Conservation (phyloP, 2,888 invertebrate genomes). For the Orchestes rusci region DNA sequence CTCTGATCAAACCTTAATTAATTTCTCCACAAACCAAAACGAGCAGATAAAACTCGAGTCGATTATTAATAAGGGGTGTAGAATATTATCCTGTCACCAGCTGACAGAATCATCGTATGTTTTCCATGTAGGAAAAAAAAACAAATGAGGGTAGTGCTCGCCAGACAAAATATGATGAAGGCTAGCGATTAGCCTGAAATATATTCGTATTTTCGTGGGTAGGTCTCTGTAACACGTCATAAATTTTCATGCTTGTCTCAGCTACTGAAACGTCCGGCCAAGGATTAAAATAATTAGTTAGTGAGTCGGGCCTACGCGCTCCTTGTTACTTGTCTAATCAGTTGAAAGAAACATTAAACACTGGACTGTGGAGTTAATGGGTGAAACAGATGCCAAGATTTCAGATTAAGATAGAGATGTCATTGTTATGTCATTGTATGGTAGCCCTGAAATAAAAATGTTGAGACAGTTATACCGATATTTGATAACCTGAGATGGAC, state of each 20-base stretch:
- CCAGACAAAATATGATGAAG: conserved; percentile 20
- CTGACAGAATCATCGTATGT: conserved; percentile 16
- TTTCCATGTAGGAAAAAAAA: conserved; percentile 7
- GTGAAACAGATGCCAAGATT: too few species aligned
- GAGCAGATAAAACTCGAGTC: conserved; percentile 16
- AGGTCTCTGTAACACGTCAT: conserved; percentile 13
- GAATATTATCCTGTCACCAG: conserved; percentile 17
- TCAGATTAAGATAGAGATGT: too few species aligned
- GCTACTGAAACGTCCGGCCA: conserved; percentile 15
- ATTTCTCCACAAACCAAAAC: too few species aligned
- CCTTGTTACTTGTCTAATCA: neutral
- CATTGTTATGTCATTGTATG: too few species aligned
- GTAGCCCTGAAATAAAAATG: too few species aligned
- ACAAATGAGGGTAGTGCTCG: conserved; percentile 15
- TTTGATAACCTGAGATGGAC: too few species aligned
- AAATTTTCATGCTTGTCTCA: conserved; percentile 20
- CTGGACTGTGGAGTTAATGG: too few species aligned
- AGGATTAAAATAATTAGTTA: conserved; percentile 17
- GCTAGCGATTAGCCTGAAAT: conserved; percentile 18
- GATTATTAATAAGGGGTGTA: conserved; percentile 20
- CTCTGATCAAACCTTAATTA: too few species aligned
- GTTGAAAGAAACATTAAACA: neutral
- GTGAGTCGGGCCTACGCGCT: conserved; percentile 8
- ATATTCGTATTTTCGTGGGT: conserved; percentile 10
- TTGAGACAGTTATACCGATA: too few species aligned